Conservation (phyloP, 2,797 vertebrate species). For the Babyrousa celebensis region DNA sequence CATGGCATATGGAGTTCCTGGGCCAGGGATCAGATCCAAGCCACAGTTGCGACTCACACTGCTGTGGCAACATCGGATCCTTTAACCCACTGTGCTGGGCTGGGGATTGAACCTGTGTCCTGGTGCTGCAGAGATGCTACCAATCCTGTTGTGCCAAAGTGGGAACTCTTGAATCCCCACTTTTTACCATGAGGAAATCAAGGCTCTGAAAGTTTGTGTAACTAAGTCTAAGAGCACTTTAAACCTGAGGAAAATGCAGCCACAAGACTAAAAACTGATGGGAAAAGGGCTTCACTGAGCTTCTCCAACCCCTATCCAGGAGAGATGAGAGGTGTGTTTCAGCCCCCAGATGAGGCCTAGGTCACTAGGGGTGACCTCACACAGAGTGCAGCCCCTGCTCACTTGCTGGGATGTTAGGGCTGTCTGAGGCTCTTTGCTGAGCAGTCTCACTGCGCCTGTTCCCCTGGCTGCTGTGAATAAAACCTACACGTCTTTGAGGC, state of each 20-base stretch:
- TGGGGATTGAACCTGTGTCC: too few species aligned
- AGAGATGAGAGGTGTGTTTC: not conserved
- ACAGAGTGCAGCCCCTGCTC: not conserved
- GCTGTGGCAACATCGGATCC: too few species aligned
- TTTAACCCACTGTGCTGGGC: too few species aligned
- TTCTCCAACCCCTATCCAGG: not conserved
- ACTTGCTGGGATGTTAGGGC: not conserved
- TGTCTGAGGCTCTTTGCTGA: not conserved
- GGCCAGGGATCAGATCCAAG: too few species aligned
- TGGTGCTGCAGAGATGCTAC: too few species aligned
- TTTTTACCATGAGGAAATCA: not conserved
- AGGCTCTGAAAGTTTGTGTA: not conserved
- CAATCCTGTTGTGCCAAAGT: too few species aligned
- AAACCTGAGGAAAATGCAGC: not conserved
- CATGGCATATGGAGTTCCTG: too few species aligned
- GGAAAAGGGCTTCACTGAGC: not conserved
- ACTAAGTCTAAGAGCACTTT: not conserved
- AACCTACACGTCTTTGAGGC: not conserved
- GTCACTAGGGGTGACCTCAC: not conserved
- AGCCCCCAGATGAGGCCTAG: not conserved
- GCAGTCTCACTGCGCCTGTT: rapidly evolving
- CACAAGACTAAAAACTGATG: not conserved
- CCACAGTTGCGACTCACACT: too few species aligned
- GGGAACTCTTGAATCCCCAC: not conserved
- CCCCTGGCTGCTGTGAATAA: not conserved